These are phyloP conservation scores for Acrobeloides nanus DNA, from an alignment of 2,888 invertebrate species.

Conservation along the genomic window DNA sequence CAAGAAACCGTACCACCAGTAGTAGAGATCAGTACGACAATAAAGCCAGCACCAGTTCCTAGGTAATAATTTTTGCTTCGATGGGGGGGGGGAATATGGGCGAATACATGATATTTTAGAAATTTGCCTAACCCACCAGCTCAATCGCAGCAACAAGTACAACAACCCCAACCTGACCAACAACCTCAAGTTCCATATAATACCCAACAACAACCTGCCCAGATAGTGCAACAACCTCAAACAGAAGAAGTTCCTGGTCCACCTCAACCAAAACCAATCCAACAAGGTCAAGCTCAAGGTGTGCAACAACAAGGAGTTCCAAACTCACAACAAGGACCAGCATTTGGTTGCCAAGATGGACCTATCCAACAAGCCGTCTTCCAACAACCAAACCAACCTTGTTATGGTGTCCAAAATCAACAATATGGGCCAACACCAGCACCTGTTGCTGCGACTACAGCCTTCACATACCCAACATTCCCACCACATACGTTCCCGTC, in stretches of 20 bases:
- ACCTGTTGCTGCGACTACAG: too few species aligned
- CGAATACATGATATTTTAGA: too few species aligned
- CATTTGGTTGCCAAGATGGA: constrained; percentile 8
- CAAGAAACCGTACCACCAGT: constrained; percentile 14
- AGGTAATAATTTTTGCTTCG: too few species aligned
- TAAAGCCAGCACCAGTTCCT: too few species aligned
- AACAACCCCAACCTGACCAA: constrained; percentile 11
- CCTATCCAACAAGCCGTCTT: too few species aligned
- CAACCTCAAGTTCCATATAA: constrained; percentile 13
- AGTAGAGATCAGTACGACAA: background rate
- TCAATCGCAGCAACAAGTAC: constrained; percentile 8
- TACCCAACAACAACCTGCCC: constrained; percentile 8
- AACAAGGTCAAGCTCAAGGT: constrained; percentile 1
- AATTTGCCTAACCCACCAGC: background rate
- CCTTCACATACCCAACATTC: constrained; percentile 19
- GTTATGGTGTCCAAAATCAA: too few species aligned
- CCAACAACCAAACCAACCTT: too few species aligned
- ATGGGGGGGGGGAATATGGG: too few species aligned
- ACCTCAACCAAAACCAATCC: background rate
- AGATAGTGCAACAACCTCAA: constrained; percentile 10
- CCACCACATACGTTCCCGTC: constrained; percentile 20
- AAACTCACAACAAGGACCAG: constrained; percentile 3
- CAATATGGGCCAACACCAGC: too few species aligned
- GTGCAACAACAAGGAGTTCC: constrained; percentile 13
- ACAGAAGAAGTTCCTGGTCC: background rate